Evolutionary conservation across 2,797 vertebrate species (phyloP).

Genomic region (Enteromius mattozi): DNA sequence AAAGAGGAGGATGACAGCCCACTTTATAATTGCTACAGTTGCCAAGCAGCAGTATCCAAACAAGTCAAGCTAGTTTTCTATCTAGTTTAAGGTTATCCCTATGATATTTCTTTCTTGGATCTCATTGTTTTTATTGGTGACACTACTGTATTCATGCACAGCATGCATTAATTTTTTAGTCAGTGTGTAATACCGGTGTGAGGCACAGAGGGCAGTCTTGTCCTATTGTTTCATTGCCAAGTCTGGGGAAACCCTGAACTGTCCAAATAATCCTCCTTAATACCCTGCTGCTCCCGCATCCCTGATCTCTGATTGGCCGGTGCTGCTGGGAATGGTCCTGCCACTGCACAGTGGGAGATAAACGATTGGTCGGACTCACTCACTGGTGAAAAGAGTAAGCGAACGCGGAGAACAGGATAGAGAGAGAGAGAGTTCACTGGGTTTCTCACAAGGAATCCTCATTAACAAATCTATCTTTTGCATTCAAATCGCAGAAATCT

Average conservation of each 20-base stretch:
- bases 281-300: slow-evolving; percentile 78
- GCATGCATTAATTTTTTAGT: background rate
- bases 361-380: slow-evolving; percentile 75
- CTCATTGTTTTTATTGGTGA: background rate
- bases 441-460: slow-evolving; percentile 10
- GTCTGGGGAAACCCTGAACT: slow-evolving; percentile 67
- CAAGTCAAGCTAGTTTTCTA: background rate
- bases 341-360: slow-evolving; percentile 71
- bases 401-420: slow-evolving; percentile 7
- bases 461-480: slow-evolving; percentile 12
- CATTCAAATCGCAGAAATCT: background rate
- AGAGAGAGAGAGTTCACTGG: slow-evolving; percentile 8
- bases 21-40: slow-evolving; percentile 11
- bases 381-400: slow-evolving; percentile 51
- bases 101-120: background rate
- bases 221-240: slow-evolving; percentile 46
- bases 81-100: slow-evolving; percentile 9
- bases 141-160: background rate
- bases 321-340: slow-evolving; percentile 63
- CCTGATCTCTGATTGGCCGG: slow-evolving; percentile 76
- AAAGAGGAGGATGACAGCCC: background rate
- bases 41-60: slow-evolving; percentile 16
- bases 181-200: slow-evolving; percentile 62
- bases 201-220: slow-evolving; percentile 71
- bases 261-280: slow-evolving; percentile 82